Evolutionary conservation across 2,888 invertebrate genomes (phyloP), one percentile per base, ranked within the genome.

Genomic region (Heliconius ethilla): DNA sequence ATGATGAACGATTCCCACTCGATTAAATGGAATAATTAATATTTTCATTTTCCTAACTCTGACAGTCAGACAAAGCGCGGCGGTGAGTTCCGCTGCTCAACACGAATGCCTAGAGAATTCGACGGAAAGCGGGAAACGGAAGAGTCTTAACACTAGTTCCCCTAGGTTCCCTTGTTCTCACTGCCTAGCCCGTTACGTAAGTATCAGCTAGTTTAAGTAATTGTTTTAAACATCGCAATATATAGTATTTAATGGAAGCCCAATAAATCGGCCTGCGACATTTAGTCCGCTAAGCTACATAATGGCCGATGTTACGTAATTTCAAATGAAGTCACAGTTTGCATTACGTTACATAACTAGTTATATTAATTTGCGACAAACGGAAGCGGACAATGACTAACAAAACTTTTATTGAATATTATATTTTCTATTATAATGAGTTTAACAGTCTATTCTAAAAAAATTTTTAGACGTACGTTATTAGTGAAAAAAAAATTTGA

Each of bases 291-390:
- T 83, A 84, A 81, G 86, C 88, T 86, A 88, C 87, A 88, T 89
- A 89, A 89, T 88, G 86, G 85, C 79, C 78, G 70, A 75, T 66
- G 84, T 92, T 91, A 89, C 85, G 86, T 91, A 91, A 91, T 83
- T 79, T 80, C 82, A 85, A 87, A 87, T 86, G 86, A 87, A 90
- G 89, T 88, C 87, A 86, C 84, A 89, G 89, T 89, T 89, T 87
- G 87, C 85, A 85, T 87, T 87, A 82, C 83, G 81, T 92, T 91
- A 89, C 83, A 84, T 89, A 91, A 91, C 80, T 78, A 33, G 33
- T 7, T 33, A 77, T 70, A 79, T 82, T 85, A 84, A 82, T 83
- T 84, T 88, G 89, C 85, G 84, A 89, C 83, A 81, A 88, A 88
- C 86, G 85, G 74, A 67, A 79, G 81, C 80, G 79, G 75, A 70